Percentiles rank a stretch among this genome's conserved stretches.
These are phyloP conservation scores for Leucophenga varia DNA, from an alignment of 1,140 invertebrate species.

Conservation along the genomic window DNA sequence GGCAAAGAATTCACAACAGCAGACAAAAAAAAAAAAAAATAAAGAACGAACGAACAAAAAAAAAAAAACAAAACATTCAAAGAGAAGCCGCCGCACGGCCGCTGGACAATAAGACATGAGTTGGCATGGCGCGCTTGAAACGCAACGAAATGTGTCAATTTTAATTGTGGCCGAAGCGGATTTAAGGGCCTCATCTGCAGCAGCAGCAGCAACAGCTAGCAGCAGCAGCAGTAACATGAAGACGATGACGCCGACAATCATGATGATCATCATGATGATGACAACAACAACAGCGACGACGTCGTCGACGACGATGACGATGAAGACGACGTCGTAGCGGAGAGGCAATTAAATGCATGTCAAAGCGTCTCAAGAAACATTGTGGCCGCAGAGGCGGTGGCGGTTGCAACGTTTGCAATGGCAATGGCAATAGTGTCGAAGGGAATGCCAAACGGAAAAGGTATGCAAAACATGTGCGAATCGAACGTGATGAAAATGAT, in stretches of 20 bases:
- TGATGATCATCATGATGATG: too few relatives aligned
- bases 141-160: slow-evolving; percentile 55
- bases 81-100: slow-evolving; percentile 12
- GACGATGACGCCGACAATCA: neutral
- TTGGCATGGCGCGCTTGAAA: slow-evolving; percentile 5
- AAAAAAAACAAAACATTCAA: slow-evolving; percentile 28
- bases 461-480: slow-evolving; percentile 55
- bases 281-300: too few relatives aligned
- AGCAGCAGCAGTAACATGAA: neutral
- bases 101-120: too few relatives aligned
- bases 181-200: slow-evolving; percentile 30
- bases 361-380: slow-evolving; percentile 49
- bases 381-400: slow-evolving; percentile 9
- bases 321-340: slow-evolving; percentile 13
- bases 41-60: too few relatives aligned
- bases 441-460: slow-evolving; percentile 15
- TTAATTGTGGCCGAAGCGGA: slow-evolving; percentile 51
- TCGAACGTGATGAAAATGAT: slow-evolving; percentile 56
- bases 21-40: too few relatives aligned
- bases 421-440: slow-evolving; percentile 10
- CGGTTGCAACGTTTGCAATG: slow-evolving; percentile 13
- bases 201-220: slow-evolving; percentile 11
- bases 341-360: slow-evolving; percentile 55
- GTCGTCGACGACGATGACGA: too few relatives aligned
- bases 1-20: slow-evolving; percentile 20